Base-by-base conservation (phyloP, 2,888 invertebrate genomes). In the Eristalinus aeneus region DNA sequence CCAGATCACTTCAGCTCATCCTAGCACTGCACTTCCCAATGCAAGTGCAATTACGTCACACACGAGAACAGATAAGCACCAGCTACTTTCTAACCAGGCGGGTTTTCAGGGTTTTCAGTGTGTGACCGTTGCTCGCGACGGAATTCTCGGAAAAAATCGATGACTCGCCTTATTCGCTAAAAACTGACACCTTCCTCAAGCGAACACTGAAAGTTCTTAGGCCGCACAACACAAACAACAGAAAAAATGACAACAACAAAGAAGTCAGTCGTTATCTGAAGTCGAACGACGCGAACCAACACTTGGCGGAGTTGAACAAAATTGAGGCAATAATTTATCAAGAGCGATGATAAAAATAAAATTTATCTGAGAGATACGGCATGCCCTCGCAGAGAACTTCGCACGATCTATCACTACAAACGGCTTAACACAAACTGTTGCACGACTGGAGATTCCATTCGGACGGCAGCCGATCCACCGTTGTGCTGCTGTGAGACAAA, bases 391-490 rank as follows among this genome's bases (percentile, higher is more conserved):
- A 27, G 61, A 81, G 73, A 27, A 82, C 68, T 56, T 77, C 68
- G 81, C 77, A 75, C 82, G 77, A 86, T 67, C 77, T 82, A 81
- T 82, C 82, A 78, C 86, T 86, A 77, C 63, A 81, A 85, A 82
- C 86, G 81, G 60, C 61, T 78, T 74, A 74, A 82, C 82, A 78
- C 82, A 63, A 78, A 86, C 86, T 86, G 82, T 71, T 65, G 65
- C 68, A 39, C 39, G 56, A 10, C 74, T 82, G 82, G 82, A 82
- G 81, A 86, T 65, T 86, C 81, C 84, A 80, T 69, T 64, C 68
- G 81, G 77, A 82, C 82, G 69, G 22, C 74, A 64, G 81, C 16
- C 46, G 16, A 46, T 46, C 16, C 46, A 46, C 46, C 46, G 16
- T 27, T 20, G 34, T 71, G 61, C n/a, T 74, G 16, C 5, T 27